Base-by-base conservation (phyloP, 2,113 vertebrate genomes). In the Ursus arctos region DNA sequence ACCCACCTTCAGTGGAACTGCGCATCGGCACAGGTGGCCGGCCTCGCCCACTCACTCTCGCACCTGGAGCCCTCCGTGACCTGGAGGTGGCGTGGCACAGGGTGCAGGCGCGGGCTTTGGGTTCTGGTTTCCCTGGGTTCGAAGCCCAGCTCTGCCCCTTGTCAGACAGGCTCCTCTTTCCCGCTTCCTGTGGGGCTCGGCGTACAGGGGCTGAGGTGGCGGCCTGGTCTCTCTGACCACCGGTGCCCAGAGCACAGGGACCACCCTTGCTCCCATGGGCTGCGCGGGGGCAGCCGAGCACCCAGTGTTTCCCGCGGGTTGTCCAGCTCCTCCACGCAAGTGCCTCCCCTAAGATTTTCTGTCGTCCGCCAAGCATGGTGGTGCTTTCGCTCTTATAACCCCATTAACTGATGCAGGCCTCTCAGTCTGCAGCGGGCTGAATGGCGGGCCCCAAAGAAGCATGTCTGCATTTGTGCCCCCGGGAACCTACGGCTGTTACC, bases 31-130 rank as follows among this genome's bases (percentile, higher is more conserved):
- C 47, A 13, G 47, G 40, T 59, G 26, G 53, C 43, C 3, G 21
- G 28, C 0, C 14, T 9, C 1, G 10, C 57, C 24, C 5, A 67
- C 31, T 6, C 9, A 31, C 28, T 91, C 3, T 47, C 0, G 2
- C 14, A 71, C 43, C 18, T 8, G 11, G 22, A 79, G 24, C 67
- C 36, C 22, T 69, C 47, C 16, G 21, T 7, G 77, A 11, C 14
- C 77, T 31, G 82, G 19, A 19, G 33, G 33, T 31, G 61, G 51
- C 11, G 0, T 1, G 4, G 53, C 4, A 1, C 4, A 6, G 31
- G 59, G 43, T 24, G 7, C 2, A 11, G 28, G 3, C 15, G 1
- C 7, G 22, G 51, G 47, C 43, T 57, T 12, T 57, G 63, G 40
- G 13, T n/a, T 77, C 85, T 43, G 15, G 13, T 16, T 43, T 53